Evolutionary conservation across 64 coral and sea anemone genomes (phyloP).

Genomic region (Montipora sp.): DNA sequence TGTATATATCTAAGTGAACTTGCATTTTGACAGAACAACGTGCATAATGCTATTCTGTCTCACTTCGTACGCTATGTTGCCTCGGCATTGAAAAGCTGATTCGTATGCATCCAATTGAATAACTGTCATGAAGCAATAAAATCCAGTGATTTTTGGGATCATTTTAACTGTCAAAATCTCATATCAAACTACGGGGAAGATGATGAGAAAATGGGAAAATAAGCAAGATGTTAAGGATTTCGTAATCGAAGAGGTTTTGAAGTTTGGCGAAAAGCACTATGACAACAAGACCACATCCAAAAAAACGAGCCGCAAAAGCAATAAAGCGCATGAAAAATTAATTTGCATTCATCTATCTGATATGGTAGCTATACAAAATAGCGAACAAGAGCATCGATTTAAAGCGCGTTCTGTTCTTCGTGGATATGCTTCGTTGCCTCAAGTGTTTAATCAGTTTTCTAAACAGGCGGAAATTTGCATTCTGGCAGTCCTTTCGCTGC

Average conservation of each 20-base stretch:
- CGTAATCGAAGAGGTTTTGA: neutral
- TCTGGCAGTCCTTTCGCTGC: neutral
- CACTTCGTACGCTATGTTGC: too few relatives aligned
- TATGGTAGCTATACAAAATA: neutral
- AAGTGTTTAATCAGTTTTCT: conserved; percentile 42
- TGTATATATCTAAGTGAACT: too few relatives aligned
- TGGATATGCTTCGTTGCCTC: conserved; percentile 26
- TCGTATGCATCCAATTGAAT: conserved; percentile 17
- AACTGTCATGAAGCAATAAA: neutral
- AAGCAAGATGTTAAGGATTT: neutral
- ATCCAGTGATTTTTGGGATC: conserved; percentile 7
- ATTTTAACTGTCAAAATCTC: neutral
- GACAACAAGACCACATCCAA: conserved; percentile 4
- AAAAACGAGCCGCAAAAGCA: neutral
- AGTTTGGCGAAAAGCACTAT: neutral
- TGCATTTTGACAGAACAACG: too few relatives aligned
- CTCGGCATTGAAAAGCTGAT: neutral
- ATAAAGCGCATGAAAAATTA: neutral
- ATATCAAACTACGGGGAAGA: neutral
- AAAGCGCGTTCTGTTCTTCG: neutral
- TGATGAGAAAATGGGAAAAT: neutral
- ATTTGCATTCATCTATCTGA: neutral
- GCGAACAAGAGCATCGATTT: neutral
- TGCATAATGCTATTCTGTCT: too few relatives aligned
- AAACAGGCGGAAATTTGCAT: conserved; percentile 24